These are phyloP conservation scores for Crotophaga sulcirostris DNA, from an alignment of 2,113 vertebrate species.

Conservation along the genomic window DNA sequence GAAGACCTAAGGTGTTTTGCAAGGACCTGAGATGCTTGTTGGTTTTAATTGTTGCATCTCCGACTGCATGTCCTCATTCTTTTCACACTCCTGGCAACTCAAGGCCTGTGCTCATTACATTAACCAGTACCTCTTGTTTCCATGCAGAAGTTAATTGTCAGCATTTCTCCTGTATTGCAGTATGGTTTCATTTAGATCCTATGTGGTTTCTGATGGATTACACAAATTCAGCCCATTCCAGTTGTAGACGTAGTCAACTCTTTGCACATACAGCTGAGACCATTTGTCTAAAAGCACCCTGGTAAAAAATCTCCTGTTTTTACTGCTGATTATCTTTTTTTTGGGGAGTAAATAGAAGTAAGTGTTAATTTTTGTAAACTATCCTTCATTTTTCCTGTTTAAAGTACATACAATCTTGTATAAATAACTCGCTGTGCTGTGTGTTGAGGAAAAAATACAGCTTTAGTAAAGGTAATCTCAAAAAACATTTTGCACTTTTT, in stretches of 20 bases:
- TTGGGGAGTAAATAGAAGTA: background rate
- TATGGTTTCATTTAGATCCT: background rate
- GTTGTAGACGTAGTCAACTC: background rate
- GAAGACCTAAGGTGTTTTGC: background rate
- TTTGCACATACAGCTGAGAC: background rate
- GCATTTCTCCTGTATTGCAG: constrained; percentile 7
- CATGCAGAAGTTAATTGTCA: background rate
- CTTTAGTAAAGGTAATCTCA: background rate
- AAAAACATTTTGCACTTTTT: background rate
- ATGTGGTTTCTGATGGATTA: background rate
- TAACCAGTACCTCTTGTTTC: background rate
- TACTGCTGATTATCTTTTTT: background rate
- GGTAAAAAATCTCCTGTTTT: background rate
- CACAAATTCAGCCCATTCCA: background rate
- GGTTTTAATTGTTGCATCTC: background rate
- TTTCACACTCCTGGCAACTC: background rate
- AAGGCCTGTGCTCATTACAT: background rate
- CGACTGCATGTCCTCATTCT: background rate
- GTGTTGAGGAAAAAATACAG: background rate
- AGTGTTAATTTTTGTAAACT: background rate
- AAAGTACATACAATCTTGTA: background rate
- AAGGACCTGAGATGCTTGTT: background rate
- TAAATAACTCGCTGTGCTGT: background rate
- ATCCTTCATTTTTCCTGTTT: background rate
- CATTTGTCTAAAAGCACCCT: background rate